Percentiles rank a stretch among this genome's conserved stretches.
Conservation (phyloP, 2,888 invertebrate species). For the Aspidapion aeneum region DNA sequence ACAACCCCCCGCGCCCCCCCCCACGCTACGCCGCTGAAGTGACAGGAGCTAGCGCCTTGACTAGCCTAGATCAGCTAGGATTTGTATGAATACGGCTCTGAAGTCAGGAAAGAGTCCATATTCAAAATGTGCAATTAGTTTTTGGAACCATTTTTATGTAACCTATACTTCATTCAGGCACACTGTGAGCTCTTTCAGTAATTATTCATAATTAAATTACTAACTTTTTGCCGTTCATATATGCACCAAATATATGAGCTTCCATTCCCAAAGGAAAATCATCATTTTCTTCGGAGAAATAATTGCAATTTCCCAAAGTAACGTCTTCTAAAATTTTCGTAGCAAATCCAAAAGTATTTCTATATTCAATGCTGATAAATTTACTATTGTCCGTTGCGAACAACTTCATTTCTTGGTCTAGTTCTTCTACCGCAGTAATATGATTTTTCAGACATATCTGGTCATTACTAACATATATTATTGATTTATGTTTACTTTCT, state of each 20-base stretch:
- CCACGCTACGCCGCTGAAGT: too few relatives aligned
- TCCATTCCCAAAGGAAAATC: slow-evolving; percentile 47
- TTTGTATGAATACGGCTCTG: too few relatives aligned
- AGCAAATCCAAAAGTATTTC: slow-evolving; percentile 43
- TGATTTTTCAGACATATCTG: slow-evolving; percentile 13
- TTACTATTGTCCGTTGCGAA: slow-evolving; percentile 39
- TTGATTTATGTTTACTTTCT: slow-evolving; percentile 42
- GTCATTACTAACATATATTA: slow-evolving; percentile 43
- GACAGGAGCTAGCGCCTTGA: too few relatives aligned
- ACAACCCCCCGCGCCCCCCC: too few relatives aligned
- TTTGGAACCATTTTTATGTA: too few relatives aligned
- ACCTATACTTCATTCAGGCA: too few relatives aligned
- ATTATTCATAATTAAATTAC: too few relatives aligned
- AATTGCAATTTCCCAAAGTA: slow-evolving; percentile 33
- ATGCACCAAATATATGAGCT: slow-evolving; percentile 41
- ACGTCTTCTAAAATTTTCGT: slow-evolving; percentile 44
- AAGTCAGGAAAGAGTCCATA: too few relatives aligned
- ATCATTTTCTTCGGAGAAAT: slow-evolving; percentile 36
- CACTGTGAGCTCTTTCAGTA: too few relatives aligned
- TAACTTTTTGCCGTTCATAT: slow-evolving; percentile 33
- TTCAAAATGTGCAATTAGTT: too few relatives aligned
- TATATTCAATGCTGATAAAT: slow-evolving; percentile 43
- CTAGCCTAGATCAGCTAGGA: too few relatives aligned
- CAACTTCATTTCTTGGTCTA: slow-evolving; percentile 43
- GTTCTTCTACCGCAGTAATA: slow-evolving; percentile 39